A percentile compares a stretch with the other conserved stretches of the same genome.
Conservation (phyloP, 2,888 invertebrate species). For the Pollenia angustigena region DNA sequence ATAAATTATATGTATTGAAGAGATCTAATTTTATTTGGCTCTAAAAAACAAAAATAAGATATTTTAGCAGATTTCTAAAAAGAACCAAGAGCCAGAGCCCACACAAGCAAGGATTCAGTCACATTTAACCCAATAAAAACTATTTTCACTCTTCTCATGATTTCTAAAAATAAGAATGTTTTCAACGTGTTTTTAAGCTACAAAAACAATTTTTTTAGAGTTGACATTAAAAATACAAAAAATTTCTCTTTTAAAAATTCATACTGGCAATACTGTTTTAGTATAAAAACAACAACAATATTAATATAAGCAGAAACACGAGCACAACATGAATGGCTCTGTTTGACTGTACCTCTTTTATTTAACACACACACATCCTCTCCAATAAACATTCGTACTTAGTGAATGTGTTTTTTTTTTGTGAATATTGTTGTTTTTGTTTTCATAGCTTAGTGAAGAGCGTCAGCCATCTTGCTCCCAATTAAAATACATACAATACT, state of each 20-base stretch:
- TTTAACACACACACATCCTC: conserved; percentile 17
- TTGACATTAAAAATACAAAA: conserved; percentile 40
- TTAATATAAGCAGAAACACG: conserved; percentile 33
- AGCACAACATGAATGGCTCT: conserved; percentile 56
- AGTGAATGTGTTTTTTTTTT: conserved; percentile 27
- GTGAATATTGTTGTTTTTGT: conserved; percentile 36
- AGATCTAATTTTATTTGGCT: conserved; percentile 58
- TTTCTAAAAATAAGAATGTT: conserved; percentile 17
- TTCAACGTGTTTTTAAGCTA: conserved; percentile 38
- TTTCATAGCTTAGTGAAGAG: conserved; percentile 75
- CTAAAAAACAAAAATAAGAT: conserved; percentile 37
- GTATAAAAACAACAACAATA: conserved; percentile 26
- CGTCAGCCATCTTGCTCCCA: conserved; percentile 81
- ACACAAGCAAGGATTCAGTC: conserved; percentile 27
- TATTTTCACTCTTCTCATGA: conserved; percentile 62
- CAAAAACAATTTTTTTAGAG: conserved; percentile 33
- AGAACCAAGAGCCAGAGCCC: conserved; percentile 50
- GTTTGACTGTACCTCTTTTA: conserved; percentile 72
- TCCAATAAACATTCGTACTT: no score
- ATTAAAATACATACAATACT: conserved; percentile 64
- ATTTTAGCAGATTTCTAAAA: conserved; percentile 60
- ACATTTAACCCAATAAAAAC: conserved; percentile 64
- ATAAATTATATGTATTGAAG: conserved; percentile 27
- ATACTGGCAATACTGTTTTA: conserved; percentile 57
- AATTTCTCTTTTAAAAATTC: conserved; percentile 58